These are phyloP conservation scores for Hyles vespertilio DNA, from an alignment of 1,140 invertebrate species.

Conservation along the genomic window DNA sequence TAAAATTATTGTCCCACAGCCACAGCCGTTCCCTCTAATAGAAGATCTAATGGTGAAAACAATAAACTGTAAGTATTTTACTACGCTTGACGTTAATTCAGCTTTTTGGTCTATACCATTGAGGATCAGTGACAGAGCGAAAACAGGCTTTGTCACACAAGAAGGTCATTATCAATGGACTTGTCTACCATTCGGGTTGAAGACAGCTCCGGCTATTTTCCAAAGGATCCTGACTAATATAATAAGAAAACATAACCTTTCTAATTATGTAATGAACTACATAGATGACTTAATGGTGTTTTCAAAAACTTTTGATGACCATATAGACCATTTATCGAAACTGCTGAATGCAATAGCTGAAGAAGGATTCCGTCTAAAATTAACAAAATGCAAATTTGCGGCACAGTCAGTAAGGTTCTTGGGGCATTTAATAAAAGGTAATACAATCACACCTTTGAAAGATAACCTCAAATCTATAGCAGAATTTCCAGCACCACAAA, in stretches of 20 bases:
- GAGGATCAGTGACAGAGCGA: too few relatives aligned
- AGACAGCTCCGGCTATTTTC: conserved; percentile 11
- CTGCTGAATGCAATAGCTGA: conserved; percentile 11
- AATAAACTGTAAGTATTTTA: conserved; percentile 4
- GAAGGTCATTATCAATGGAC: conserved; percentile 26
- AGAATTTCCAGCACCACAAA: conserved; percentile 19
- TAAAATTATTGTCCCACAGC: conserved; percentile 3
- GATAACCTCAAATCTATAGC: conserved; percentile 21
- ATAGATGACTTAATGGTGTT: conserved; percentile 12
- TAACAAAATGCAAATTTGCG: conserved; percentile 24
- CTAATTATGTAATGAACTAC: conserved; percentile 9
- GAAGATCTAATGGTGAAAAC: conserved; percentile 1
- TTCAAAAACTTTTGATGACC: conserved; percentile 10
- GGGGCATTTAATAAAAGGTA: conserved; percentile 25
- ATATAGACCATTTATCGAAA: conserved; percentile 10
- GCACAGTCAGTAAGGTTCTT: conserved; percentile 20
- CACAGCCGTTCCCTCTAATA: conserved; percentile 1
- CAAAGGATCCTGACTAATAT: conserved; percentile 18
- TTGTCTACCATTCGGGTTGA: conserved; percentile 13
- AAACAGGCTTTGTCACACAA: conserved; percentile 57
- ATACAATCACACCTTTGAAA: conserved; percentile 19
- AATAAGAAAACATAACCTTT: conserved; percentile 11
- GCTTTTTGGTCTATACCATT: too few relatives aligned
- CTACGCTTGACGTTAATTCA: conserved; percentile 4
- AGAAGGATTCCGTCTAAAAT: conserved; percentile 23